Percentiles rank a stretch among this genome's conserved stretches.
phyloP scores from a whole-genome alignment of 2,888 invertebrate species.

The Bedellia somnulentella region DNA sequence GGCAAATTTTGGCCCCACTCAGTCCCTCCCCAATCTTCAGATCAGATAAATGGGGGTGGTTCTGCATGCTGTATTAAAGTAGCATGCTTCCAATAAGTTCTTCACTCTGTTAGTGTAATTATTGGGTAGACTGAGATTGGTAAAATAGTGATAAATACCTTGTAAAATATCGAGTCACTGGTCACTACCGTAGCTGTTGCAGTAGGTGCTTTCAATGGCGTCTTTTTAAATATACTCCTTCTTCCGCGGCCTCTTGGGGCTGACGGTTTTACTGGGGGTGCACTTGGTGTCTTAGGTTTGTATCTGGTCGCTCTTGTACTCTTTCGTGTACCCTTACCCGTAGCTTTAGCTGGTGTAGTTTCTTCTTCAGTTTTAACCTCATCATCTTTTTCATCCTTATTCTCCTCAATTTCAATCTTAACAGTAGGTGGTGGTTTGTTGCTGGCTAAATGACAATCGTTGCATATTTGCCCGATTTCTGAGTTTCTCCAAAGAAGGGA shows the following conservation, averaged over 20 bases:
- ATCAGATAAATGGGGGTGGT: too few relatives aligned
- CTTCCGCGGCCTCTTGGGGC: constrained; percentile 72
- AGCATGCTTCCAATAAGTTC: too few relatives aligned
- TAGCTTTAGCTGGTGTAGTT: constrained; percentile 43
- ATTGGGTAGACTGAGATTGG: too few relatives aligned
- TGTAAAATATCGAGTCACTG: constrained; percentile 76
- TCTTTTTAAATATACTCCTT: constrained; percentile 76
- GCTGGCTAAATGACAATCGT: constrained; percentile 67
- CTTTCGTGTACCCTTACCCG: constrained; percentile 56
- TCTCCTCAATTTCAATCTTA: constrained; percentile 31
- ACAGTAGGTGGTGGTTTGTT: constrained; percentile 29
- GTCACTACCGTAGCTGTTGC: constrained; percentile 82
- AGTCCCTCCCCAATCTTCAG: too few relatives aligned
- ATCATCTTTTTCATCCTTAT: constrained; percentile 27
- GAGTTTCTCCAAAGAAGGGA: constrained; percentile 76
- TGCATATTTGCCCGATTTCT: constrained; percentile 75
- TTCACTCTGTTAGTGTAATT: too few relatives aligned
- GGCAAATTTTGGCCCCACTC: too few relatives aligned
- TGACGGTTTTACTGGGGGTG: constrained; percentile 25
- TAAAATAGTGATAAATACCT: constrained; percentile 34
- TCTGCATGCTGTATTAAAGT: too few relatives aligned
- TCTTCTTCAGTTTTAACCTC: constrained; percentile 29
- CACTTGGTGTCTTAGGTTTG: constrained; percentile 46
- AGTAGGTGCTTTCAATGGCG: constrained; percentile 77
- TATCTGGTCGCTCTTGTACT: constrained; percentile 63